Conservation (phyloP, 37 sponge, comb jelly and placozoan genomes). For the Aplysina aerophoba region DNA sequence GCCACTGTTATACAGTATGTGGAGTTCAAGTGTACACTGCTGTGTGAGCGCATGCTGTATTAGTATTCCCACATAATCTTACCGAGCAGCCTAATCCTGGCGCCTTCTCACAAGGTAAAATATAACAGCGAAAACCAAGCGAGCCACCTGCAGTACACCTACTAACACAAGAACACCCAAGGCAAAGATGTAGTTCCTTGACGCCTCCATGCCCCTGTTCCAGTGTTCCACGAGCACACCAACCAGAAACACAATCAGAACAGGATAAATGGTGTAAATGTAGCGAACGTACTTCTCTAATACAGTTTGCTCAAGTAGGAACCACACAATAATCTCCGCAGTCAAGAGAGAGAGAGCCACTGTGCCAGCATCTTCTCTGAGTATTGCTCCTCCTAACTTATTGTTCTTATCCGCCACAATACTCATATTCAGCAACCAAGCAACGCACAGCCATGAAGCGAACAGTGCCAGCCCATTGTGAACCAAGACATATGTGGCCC, state of each 20-base stretch:
- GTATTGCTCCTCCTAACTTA: background rate
- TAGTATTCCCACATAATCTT: no score
- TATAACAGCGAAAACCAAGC: background rate
- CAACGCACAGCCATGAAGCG: conserved; percentile 2
- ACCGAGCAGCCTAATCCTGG: no score
- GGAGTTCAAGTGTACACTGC: no score
- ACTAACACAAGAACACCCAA: background rate
- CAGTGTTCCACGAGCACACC: background rate
- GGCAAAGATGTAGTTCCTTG: background rate
- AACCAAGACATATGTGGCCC: background rate
- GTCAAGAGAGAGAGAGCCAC: background rate
- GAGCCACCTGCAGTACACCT: background rate
- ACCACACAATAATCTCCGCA: conserved; percentile 17
- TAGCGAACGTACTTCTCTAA: background rate
- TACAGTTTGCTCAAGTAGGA: background rate
- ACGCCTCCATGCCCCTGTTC: background rate
- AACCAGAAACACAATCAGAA: background rate
- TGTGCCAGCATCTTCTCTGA: background rate
- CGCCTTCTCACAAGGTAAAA: no score
- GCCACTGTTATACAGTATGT: no score
- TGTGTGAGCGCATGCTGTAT: no score
- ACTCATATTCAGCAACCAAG: conserved; percentile 1
- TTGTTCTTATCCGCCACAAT: background rate
- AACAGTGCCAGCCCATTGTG: conserved; percentile 23
- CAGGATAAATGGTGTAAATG: background rate